Percentiles rank a stretch among this genome's conserved stretches.
phyloP scores from a whole-genome alignment of 2,888 invertebrate genomes.

The Dolichomitus sp. region DNA sequence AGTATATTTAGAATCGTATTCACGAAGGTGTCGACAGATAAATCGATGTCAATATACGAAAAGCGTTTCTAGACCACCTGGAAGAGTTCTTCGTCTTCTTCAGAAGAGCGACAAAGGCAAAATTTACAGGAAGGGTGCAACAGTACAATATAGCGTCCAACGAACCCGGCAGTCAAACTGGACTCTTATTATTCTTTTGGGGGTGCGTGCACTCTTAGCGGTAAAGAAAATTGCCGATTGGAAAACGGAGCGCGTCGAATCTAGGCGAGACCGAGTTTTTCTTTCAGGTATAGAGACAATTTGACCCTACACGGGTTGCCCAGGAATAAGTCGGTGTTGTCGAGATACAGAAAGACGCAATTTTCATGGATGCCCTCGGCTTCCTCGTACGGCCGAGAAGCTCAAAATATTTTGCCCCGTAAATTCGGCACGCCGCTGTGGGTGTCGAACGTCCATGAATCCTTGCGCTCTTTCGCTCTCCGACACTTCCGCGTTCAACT shows the following conservation, averaged over 20 bases:
- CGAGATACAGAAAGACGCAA: slow-evolving; percentile 72
- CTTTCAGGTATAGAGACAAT: slow-evolving; percentile 39
- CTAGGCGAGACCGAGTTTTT: slow-evolving; percentile 46
- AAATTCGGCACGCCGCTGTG: slow-evolving; percentile 72
- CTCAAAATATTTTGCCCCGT: slow-evolving; percentile 77
- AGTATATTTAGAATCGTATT: not conserved
- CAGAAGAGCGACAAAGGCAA: slow-evolving; percentile 48
- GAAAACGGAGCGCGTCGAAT: slow-evolving; percentile 67
- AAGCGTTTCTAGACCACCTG: slow-evolving; percentile 38
- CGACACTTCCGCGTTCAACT: slow-evolving; percentile 56
- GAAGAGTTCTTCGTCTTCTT: slow-evolving; percentile 20
- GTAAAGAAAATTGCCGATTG: slow-evolving; percentile 52
- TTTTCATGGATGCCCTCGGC: slow-evolving; percentile 71
- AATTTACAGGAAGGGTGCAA: slow-evolving; percentile 33
- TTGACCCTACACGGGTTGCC: slow-evolving; percentile 52
- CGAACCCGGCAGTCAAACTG: slow-evolving; percentile 66
- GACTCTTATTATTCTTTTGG: slow-evolving; percentile 32
- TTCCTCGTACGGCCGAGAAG: slow-evolving; percentile 38
- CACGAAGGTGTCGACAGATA: not conserved
- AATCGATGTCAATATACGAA: not conserved
- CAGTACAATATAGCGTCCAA: slow-evolving; percentile 57
- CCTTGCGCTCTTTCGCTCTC: slow-evolving; percentile 29
- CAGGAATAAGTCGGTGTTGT: slow-evolving; percentile 29
- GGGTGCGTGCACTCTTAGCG: slow-evolving; percentile 19
- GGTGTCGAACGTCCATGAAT: slow-evolving; percentile 54